These are phyloP conservation scores for Diplazon laetatorius DNA, from an alignment of 2,888 invertebrate species.

Conservation along the genomic window DNA sequence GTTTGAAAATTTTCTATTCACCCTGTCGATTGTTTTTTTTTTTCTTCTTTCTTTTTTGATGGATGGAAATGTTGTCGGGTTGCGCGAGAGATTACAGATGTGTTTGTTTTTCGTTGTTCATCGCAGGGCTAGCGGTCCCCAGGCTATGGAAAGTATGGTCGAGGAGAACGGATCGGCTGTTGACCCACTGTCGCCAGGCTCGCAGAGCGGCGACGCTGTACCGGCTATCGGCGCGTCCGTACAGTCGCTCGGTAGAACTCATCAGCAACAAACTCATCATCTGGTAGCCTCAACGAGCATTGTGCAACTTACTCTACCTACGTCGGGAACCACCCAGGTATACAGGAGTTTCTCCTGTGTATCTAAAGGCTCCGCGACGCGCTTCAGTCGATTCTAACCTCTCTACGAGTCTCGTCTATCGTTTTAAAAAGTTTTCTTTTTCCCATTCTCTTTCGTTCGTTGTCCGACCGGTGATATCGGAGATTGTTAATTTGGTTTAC, in stretches of 20 bases:
- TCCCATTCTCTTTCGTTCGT: too few relatives aligned
- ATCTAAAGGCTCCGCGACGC: conserved; percentile 74
- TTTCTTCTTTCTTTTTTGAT: neutral
- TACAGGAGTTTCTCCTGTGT: conserved; percentile 79
- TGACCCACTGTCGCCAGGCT: conserved; percentile 85
- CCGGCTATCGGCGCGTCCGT: conserved; percentile 85
- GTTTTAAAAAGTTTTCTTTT: too few relatives aligned
- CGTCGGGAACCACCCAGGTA: conserved; percentile 80
- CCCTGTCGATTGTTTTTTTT: neutral
- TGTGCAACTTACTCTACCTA: conserved; percentile 92
- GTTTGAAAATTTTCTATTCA: neutral
- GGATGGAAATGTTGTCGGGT: neutral
- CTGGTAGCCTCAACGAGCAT: conserved; percentile 88
- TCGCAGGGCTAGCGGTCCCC: conserved; percentile 87
- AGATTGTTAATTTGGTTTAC: too few relatives aligned
- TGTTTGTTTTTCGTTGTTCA: conserved; percentile 75
- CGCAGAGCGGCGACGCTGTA: conserved; percentile 83
- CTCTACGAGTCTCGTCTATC: too few relatives aligned
- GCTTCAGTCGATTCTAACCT: conserved; percentile 44
- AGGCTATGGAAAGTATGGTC: conserved; percentile 95
- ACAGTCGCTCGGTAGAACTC: conserved; percentile 82
- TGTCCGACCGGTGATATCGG: too few relatives aligned
- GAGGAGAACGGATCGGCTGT: conserved; percentile 92
- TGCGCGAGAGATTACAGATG: neutral
- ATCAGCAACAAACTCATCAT: conserved; percentile 83